phyloP scores from a whole-genome alignment of 2,797 vertebrate genomes.

The Acridotheres tristis region DNA sequence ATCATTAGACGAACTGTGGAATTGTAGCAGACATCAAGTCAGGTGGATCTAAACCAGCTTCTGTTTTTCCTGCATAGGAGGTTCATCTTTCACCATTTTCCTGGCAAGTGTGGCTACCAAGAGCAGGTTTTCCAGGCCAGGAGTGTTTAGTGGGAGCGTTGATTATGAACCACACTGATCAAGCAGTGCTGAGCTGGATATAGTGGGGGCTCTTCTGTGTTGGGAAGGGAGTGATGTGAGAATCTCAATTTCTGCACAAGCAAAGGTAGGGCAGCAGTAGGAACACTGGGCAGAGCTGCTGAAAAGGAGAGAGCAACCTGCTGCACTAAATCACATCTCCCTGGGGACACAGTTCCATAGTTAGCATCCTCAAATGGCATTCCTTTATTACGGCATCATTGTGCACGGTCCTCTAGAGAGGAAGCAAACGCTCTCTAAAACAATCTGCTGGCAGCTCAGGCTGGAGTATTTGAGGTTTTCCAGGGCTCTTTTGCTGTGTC shows the following conservation, averaged over 20 bases:
- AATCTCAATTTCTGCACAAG: not conserved
- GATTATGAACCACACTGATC: not conserved
- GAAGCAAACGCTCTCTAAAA: not conserved
- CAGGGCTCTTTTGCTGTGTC: conserved; percentile 47
- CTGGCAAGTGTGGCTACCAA: not conserved
- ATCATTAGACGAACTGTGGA: not conserved
- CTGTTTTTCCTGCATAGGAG: not conserved
- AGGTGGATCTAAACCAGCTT: not conserved
- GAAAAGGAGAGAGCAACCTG: not conserved
- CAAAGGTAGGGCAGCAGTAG: not conserved
- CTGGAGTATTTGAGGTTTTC: conserved; percentile 28
- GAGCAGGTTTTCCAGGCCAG: not conserved
- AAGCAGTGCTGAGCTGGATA: conserved; percentile 31
- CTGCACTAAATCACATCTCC: not conserved
- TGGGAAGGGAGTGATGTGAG: not conserved
- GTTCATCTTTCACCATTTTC: not conserved
- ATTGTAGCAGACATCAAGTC: not conserved
- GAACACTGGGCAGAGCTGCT: not conserved
- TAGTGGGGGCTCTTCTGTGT: not conserved
- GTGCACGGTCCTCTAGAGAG: not conserved
- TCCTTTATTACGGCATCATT: not conserved
- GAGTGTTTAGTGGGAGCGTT: not conserved
- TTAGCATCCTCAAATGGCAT: not conserved
- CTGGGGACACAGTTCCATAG: not conserved
- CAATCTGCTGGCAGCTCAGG: conserved; percentile 15